Percentiles rank a stretch among this genome's conserved stretches.
phyloP scores from a whole-genome alignment of 2,888 invertebrate genomes.

The Nomada hirtipes region DNA sequence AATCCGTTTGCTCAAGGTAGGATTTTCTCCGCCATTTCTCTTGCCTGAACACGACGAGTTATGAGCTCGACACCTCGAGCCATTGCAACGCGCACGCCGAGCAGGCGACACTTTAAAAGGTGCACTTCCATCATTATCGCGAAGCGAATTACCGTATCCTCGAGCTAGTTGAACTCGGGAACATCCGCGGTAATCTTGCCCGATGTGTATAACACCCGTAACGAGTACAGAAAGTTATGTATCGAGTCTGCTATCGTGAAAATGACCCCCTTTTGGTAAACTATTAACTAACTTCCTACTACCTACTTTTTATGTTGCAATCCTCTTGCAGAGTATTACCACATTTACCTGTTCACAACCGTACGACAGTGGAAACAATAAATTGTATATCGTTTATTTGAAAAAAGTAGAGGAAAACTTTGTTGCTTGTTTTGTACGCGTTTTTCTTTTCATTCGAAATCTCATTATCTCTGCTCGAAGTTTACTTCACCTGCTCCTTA shows the following conservation, averaged over 20 bases:
- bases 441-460: constrained; percentile 24
- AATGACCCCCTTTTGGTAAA: constrained; percentile 16
- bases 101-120: constrained; percentile 50
- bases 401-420: neutral
- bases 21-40: neutral
- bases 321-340: neutral
- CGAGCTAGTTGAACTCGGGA: constrained; percentile 50
- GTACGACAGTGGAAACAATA: too few species aligned
- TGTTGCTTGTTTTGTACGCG: neutral
- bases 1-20: neutral
- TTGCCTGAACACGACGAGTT: constrained; percentile 39
- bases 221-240: constrained; percentile 15
- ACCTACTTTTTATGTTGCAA: constrained; percentile 3
- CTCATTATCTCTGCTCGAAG: constrained; percentile 39
- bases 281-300: constrained; percentile 3
- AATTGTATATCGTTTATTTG: neutral
- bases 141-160: constrained; percentile 47
- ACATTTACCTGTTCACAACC: neutral
- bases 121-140: constrained; percentile 56
- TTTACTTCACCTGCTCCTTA: constrained; percentile 6
- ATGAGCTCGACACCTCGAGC: constrained; percentile 41
- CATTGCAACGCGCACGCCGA: constrained; percentile 43
- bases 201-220: constrained; percentile 36
- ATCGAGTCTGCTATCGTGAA: constrained; percentile 11
- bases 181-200: constrained; percentile 48